Conservation (phyloP, 1,140 invertebrate genomes). For the Spodoptera litura region DNA sequence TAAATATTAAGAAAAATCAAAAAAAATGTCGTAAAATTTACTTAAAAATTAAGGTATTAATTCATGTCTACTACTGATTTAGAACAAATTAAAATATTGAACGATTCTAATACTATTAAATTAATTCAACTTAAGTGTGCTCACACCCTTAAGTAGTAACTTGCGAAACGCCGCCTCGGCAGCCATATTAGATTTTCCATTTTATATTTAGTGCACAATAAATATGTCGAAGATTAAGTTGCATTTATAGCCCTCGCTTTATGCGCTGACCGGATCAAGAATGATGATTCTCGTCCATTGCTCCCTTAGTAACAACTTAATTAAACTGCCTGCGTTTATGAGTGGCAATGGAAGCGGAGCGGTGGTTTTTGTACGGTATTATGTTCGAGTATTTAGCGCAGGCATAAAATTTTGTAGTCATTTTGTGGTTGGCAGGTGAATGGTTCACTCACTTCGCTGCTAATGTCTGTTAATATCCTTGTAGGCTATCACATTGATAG, state of each 20-base stretch:
- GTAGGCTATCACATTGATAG: conserved; percentile 6
- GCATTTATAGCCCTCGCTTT: conserved; percentile 25
- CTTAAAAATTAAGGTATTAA: too few relatives aligned
- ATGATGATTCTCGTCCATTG: background rate
- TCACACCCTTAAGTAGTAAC: conserved; percentile 9
- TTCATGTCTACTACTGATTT: too few relatives aligned
- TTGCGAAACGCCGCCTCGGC: conserved; percentile 31
- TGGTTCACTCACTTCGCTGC: conserved; percentile 1
- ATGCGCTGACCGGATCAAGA: background rate
- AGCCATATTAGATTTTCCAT: conserved; percentile 36
- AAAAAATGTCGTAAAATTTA: background rate
- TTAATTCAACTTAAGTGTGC: too few relatives aligned
- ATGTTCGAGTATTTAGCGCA: conserved; percentile 1
- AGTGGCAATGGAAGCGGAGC: background rate
- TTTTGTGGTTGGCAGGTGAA: conserved; percentile 30
- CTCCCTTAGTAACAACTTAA: conserved; percentile 20
- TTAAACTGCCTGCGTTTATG: background rate
- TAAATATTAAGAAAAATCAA: too few relatives aligned
- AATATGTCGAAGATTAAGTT: conserved; percentile 46
- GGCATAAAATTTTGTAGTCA: conserved; percentile 26
- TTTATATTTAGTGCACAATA: conserved; percentile 45
- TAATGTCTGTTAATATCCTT: conserved; percentile 32
- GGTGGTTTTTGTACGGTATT: background rate
- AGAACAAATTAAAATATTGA: too few relatives aligned
- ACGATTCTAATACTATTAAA: background rate